Evolutionary conservation across 2,888 invertebrate species (phyloP).

Genomic region (Rhogogaster chlorosoma): DNA sequence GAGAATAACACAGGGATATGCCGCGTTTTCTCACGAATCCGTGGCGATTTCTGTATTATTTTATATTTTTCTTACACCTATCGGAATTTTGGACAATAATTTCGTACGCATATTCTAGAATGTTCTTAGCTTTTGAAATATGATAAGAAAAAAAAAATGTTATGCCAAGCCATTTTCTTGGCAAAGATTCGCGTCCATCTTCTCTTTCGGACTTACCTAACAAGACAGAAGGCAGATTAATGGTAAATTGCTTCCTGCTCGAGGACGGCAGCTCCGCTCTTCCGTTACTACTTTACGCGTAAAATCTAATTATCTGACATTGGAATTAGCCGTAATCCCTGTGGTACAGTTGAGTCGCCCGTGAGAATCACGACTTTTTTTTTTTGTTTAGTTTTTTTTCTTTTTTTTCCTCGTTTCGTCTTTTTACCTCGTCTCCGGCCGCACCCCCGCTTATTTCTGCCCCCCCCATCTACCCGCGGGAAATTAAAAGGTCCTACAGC

Average conservation of each 20-base stretch:
- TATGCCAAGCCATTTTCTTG: not conserved
- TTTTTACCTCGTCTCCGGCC: not conserved
- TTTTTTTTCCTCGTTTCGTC: not conserved
- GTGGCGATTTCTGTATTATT: not conserved
- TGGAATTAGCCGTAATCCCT: slow-evolving; percentile 27
- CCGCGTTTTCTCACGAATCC: not conserved
- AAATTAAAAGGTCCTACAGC: slow-evolving; percentile 32
- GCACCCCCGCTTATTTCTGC: not conserved
- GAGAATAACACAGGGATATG: not conserved
- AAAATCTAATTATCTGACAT: slow-evolving; percentile 41
- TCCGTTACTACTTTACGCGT: slow-evolving; percentile 28
- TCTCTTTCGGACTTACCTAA: slow-evolving; percentile 18
- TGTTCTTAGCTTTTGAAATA: too few relatives aligned
- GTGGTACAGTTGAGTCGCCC: slow-evolving; percentile 12
- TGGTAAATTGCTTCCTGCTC: slow-evolving; percentile 35
- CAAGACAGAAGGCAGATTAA: slow-evolving; percentile 35
- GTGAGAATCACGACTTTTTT: not conserved
- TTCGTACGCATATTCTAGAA: too few relatives aligned
- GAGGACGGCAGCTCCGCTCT: not conserved
- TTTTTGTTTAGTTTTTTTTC: not conserved
- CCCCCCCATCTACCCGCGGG: slow-evolving; percentile 26
- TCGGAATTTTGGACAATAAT: too few relatives aligned
- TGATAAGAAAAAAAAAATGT: too few relatives aligned
- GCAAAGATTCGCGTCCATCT: slow-evolving; percentile 1
- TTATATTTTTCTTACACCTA: slow-evolving; percentile 24